Conservation (phyloP, 2,888 invertebrate species). For the Limnephilus lunatus region DNA sequence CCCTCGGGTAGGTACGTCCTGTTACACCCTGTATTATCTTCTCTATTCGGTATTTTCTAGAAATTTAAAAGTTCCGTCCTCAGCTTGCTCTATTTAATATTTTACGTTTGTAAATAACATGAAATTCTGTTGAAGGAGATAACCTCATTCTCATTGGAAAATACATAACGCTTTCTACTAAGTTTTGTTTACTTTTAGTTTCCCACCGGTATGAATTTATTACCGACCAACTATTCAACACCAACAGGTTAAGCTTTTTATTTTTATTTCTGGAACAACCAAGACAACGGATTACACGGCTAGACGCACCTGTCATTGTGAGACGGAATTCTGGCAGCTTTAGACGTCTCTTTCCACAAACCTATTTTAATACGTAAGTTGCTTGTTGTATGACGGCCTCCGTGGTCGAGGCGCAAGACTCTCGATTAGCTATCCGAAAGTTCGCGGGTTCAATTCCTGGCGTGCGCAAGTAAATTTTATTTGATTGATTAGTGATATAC, state of each 20-base stretch:
- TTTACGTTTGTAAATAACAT: too few species aligned
- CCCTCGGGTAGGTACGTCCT: too few species aligned
- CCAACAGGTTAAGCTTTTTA: conserved; percentile 33
- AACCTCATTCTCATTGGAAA: neutral
- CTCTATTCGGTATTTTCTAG: too few species aligned
- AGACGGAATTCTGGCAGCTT: conserved; percentile 5
- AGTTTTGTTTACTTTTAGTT: neutral
- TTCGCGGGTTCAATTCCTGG: too few species aligned
- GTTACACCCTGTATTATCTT: too few species aligned
- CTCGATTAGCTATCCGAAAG: too few species aligned
- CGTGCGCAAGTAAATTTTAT: too few species aligned
- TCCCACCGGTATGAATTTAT: neutral
- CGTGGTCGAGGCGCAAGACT: too few species aligned
- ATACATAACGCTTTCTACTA: neutral
- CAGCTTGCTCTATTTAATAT: too few species aligned
- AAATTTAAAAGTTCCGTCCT: too few species aligned
- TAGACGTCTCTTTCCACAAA: neutral
- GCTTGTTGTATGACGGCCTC: neutral
- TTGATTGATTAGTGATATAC: too few species aligned
- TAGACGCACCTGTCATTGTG: conserved; percentile 64
- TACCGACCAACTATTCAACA: neutral
- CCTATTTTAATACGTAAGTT: neutral
- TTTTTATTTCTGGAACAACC: conserved; percentile 58
- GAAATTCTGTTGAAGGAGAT: too few species aligned
- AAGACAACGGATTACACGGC: conserved; percentile 58